Conservation (phyloP, 2,888 invertebrate genomes). For the Palloptera scutellata region DNA sequence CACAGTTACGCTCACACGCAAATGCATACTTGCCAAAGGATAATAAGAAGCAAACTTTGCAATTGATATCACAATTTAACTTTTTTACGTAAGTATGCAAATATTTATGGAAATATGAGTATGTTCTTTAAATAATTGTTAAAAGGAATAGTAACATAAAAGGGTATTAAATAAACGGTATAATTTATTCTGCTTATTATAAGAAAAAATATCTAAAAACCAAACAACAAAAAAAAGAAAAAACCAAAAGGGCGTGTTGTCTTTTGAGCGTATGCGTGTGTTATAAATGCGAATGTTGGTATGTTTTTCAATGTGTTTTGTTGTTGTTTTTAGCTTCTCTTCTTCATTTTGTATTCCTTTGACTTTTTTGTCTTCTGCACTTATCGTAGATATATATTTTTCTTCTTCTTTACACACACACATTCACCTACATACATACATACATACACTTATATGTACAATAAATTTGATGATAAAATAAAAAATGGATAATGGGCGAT, state of each 20-base stretch:
- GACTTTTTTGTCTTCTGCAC: constrained; percentile 13
- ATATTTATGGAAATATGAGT: too few species aligned
- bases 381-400: constrained; percentile 37
- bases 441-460: constrained; percentile 33
- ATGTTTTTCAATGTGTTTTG: constrained; percentile 29
- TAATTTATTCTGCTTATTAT: too few species aligned
- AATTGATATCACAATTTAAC: too few species aligned
- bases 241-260: constrained; percentile 37
- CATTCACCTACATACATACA: not conserved
- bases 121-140: too few species aligned
- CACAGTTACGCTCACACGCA: not conserved
- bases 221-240: constrained; percentile 30
- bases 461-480: constrained; percentile 58
- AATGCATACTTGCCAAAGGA: not conserved
- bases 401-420: constrained; percentile 32
- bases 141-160: not conserved
- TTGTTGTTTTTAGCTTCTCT: constrained; percentile 23
- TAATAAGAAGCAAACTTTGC: too few species aligned
- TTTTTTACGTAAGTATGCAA: not conserved
- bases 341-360: not conserved
- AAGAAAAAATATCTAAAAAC: not conserved
- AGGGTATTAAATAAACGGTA: too few species aligned
- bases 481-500: constrained; percentile 57
- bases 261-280: constrained; percentile 3
- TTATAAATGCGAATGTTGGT: constrained; percentile 10